Conservation (phyloP, 2,888 invertebrate species). For the Neoascia interrupta region DNA sequence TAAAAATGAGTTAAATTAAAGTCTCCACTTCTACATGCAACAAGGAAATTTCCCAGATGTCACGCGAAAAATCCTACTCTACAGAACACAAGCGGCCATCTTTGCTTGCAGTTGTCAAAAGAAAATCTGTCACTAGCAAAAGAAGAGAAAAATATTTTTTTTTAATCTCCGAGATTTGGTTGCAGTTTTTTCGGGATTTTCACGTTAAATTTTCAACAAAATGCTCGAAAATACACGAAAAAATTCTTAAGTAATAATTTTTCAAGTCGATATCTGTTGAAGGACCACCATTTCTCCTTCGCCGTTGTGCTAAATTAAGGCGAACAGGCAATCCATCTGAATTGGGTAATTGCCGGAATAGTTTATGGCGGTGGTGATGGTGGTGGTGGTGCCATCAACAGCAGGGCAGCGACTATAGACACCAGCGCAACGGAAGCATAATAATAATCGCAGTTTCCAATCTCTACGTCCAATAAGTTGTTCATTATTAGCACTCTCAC, state of each 20-base stretch:
- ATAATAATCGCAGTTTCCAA: constrained; percentile 49
- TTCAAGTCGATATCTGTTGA: too few species aligned
- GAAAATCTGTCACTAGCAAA: constrained; percentile 65
- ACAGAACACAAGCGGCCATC: constrained; percentile 54
- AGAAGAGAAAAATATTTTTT: constrained; percentile 55
- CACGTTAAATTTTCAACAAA: constrained; percentile 29
- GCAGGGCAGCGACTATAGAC: constrained; percentile 39
- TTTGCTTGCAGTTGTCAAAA: constrained; percentile 62
- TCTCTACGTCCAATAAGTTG: constrained; percentile 31
- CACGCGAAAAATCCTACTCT: constrained; percentile 46
- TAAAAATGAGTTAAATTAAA: too few species aligned
- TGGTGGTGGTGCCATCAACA: constrained; percentile 59
- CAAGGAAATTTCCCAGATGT: constrained; percentile 38
- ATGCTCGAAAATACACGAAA: constrained; percentile 24
- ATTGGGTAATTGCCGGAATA: constrained; percentile 67
- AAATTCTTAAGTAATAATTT: too few species aligned
- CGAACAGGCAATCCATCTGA: constrained; percentile 44
- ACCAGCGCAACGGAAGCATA: constrained; percentile 32
- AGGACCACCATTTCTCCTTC: constrained; percentile 1
- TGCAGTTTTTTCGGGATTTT: constrained; percentile 38
- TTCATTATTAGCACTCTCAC: constrained; percentile 12
- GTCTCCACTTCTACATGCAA: constrained; percentile 33
- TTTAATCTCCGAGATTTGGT: constrained; percentile 23
- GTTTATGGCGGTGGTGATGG: constrained; percentile 66
- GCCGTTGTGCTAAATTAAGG: constrained; percentile 21